Conservation (phyloP, 2,888 invertebrate species). For the Liopterus haemorrhoidalis region DNA sequence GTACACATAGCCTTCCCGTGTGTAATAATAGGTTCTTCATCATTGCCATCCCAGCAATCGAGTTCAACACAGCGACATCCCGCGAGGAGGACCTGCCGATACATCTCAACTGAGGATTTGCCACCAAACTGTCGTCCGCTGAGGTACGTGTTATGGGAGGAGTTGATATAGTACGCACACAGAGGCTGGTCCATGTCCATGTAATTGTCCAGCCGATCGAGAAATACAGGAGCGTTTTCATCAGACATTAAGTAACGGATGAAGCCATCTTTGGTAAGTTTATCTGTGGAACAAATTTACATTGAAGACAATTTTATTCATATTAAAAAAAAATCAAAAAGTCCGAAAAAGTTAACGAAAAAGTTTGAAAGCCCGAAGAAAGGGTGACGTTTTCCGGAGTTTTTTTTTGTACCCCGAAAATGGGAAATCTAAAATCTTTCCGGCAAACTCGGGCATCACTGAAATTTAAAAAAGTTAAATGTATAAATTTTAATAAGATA, state of each 20-base stretch:
- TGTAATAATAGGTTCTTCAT: conserved; percentile 98
- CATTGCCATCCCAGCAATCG: conserved; percentile 98
- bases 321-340: no score
- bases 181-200: conserved; percentile 99
- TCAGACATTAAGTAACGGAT: conserved; percentile 99
- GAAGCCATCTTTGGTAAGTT: conserved; percentile 89
- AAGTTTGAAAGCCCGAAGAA: no score
- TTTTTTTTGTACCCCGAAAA: no score
- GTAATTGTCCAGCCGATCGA: conserved; percentile 94
- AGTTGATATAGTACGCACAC: conserved; percentile 98
- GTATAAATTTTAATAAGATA: no score
- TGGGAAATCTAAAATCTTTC: no score
- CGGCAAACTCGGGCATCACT: no score
- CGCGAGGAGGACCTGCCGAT: conserved; percentile 90
- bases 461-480: no score
- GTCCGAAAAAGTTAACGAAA: no score
- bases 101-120: conserved; percentile 98
- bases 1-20: conserved; percentile 99
- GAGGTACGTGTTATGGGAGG: conserved; percentile 93
- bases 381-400: no score
- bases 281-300: conserved; percentile 51
- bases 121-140: conserved; percentile 96
- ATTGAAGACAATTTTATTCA: no score
- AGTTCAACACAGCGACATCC: conserved; percentile 98
- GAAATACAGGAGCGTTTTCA: conserved; percentile 98